Evolutionary conservation across 2,888 invertebrate species (phyloP).

Genomic region (Hartigia nigra): DNA sequence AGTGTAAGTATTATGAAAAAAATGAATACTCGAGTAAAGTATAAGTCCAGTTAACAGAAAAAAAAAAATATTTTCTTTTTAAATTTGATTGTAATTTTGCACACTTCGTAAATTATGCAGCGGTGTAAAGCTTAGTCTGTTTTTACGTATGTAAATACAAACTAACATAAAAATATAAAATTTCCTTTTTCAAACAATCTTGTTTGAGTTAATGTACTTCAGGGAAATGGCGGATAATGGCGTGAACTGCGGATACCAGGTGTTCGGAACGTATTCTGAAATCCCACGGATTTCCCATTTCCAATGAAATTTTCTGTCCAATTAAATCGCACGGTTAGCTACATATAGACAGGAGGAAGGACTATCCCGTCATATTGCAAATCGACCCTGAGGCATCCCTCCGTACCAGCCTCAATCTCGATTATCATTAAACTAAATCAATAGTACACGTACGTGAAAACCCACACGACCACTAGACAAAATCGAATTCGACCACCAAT

Average conservation of each 20-base stretch:
- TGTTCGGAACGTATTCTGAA: neutral
- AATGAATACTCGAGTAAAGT: neutral
- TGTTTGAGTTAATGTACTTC: neutral
- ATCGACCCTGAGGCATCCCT: neutral
- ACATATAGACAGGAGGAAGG: neutral
- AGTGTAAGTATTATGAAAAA: constrained; percentile 68
- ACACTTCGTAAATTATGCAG: neutral
- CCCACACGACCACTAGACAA: neutral
- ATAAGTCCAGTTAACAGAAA: neutral
- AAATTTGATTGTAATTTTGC: neutral
- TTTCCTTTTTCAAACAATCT: neutral
- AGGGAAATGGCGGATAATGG: neutral
- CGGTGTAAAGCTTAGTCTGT: neutral
- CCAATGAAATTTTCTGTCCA: neutral
- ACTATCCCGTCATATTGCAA: neutral
- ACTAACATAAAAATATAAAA: neutral
- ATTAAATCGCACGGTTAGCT: neutral
- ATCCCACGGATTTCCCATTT: neutral
- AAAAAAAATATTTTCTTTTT: neutral
- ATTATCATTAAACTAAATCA: neutral
- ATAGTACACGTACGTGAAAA: neutral
- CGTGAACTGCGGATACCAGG: neutral
- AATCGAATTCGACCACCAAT: neutral
- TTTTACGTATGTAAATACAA: neutral
- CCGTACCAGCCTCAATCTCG: neutral